These are phyloP conservation scores for Amphilophus citrinellus DNA, from an alignment of 2,113 vertebrate genomes.

Conservation along the genomic window DNA sequence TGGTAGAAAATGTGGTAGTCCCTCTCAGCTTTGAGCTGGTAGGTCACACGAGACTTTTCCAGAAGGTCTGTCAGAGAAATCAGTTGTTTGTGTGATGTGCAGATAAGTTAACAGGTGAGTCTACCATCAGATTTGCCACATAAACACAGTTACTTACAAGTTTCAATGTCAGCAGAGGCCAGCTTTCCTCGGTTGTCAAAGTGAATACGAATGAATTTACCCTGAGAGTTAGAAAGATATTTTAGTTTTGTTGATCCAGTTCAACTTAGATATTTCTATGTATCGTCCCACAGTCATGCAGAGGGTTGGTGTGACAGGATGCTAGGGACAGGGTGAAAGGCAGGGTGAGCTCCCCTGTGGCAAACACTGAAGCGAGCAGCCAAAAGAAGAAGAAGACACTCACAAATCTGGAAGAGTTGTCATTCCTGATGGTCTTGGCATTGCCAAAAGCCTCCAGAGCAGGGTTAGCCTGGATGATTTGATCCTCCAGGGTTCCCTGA, in stretches of 20 bases:
- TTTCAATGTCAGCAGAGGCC: constrained; percentile 94
- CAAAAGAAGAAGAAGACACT: constrained; percentile 47
- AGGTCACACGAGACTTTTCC: not conserved
- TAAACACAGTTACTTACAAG: constrained; percentile 82
- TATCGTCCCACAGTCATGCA: too few species aligned
- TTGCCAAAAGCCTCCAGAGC: constrained; percentile 88
- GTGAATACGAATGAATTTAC: constrained; percentile 96
- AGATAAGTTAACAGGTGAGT: not conserved
- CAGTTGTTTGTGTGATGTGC: too few species aligned
- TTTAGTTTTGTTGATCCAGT: too few species aligned
- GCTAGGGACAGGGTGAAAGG: too few species aligned
- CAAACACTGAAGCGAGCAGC: not conserved
- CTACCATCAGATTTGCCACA: not conserved
- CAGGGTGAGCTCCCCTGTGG: too few species aligned
- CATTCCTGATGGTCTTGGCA: constrained; percentile 89
- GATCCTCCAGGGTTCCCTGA: constrained; percentile 87
- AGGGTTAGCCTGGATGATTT: constrained; percentile 86
- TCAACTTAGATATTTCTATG: too few species aligned
- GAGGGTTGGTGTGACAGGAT: not conserved
- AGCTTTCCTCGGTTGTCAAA: constrained; percentile 92
- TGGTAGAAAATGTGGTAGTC: constrained; percentile 10
- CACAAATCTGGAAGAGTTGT: constrained; percentile 89
- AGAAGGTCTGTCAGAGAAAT: not conserved
- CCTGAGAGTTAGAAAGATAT: constrained; percentile 70
- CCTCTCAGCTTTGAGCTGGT: not conserved